Conservation (phyloP, 2,113 vertebrate genomes). For the Coptodon bakossiorum region DNA sequence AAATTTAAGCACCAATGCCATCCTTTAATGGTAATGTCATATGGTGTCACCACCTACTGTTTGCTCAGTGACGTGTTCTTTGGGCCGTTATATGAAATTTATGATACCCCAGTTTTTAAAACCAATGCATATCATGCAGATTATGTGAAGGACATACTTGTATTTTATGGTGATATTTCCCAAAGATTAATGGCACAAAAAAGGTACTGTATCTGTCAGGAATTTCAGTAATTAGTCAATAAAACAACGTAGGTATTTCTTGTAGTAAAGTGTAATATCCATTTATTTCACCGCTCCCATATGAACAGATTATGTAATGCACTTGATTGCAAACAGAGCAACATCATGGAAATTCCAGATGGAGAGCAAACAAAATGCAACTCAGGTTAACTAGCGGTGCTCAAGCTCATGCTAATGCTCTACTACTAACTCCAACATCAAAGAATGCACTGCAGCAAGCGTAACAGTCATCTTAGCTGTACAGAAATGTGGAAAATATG, state of each 20-base stretch:
- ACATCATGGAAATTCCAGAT: neutral
- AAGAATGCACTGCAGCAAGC: neutral
- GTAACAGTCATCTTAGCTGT: neutral
- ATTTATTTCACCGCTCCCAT: neutral
- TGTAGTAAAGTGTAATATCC: neutral
- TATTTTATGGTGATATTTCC: neutral
- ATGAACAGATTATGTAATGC: neutral
- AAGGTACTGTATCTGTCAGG: neutral
- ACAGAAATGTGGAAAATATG: neutral
- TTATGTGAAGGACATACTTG: neutral
- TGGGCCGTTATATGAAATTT: neutral
- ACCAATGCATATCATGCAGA: neutral
- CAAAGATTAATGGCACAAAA: neutral
- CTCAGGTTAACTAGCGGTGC: neutral
- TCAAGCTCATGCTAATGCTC: neutral
- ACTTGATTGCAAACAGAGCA: neutral
- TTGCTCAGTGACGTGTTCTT: neutral
- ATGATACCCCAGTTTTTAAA: neutral
- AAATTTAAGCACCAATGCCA: neutral
- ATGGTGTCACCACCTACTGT: neutral
- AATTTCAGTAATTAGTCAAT: neutral
- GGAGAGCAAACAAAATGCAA: neutral
- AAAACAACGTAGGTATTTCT: neutral
- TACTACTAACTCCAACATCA: neutral
- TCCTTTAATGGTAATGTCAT: neutral